Base-by-base conservation (phyloP, 2,113 vertebrate genomes). In the Phyllopteryx taeniolatus region DNA sequence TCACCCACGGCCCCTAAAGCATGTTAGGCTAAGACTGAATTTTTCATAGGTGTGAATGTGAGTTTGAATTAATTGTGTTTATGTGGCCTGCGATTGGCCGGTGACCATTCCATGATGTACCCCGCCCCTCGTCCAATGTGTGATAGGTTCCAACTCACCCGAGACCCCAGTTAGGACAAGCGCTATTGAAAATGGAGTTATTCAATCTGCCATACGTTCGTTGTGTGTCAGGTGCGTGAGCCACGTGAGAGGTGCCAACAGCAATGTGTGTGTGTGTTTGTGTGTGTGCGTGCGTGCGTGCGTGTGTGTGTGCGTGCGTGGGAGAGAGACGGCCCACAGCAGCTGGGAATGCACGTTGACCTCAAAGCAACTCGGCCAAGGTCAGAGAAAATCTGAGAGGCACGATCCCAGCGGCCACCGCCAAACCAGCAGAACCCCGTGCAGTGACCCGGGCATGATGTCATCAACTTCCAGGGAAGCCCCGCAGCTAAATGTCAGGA, bases 261-360 rank as follows among this genome's bases (percentile, higher is more conserved):
- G 3, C 8, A 2, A 62, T 66, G 20, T 66, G 63, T 12, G 10
- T 7, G 20, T 66, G 63, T 66, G 63, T 22, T 10, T 14, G 61
- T 63, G 33, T 61, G 59, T 33, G 59, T 78, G 67, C 76, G 77
- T 79, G 80, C n/a, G 83, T 54, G 51, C 8, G 56, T 59, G 56
- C 8, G 49, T 42, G 46, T 68, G 67, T 31, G 71, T 22, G 14
- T 35, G 42, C 71, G 70, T 64, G 75, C 63, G 66, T 19, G 56
- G 1, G 7, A 12, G 22, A 8, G 61, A 79, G 82, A 89, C 42
- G 1, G 66, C 74, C 54, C 6, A 72, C 83, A 85, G 85, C 91
- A 93, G 91, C 91, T 93, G 92, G 81, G 91, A 92, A 93, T 91
- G 89, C 72, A 76, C 74, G 57, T 59, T 82, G 67, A 85, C 64